phyloP scores from a whole-genome alignment of 2,113 vertebrate genomes.

The Crocuta crocuta region DNA sequence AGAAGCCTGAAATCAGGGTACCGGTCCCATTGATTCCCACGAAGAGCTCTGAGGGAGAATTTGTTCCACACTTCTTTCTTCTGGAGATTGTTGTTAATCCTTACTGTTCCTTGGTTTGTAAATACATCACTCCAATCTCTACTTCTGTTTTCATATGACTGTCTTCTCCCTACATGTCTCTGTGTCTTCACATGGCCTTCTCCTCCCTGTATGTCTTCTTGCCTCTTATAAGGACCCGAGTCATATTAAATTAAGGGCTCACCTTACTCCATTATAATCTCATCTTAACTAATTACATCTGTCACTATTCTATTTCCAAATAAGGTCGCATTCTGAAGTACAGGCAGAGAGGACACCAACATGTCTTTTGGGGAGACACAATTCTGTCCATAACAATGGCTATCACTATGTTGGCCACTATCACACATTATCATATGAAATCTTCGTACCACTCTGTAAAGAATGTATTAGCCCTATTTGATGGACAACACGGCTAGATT shows the following conservation, averaged over 20 bases:
- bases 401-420: not conserved
- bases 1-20: not conserved
- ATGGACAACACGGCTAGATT: not conserved
- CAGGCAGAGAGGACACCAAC: not conserved
- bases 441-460: not conserved
- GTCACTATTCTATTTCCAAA: not conserved
- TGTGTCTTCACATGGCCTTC: not conserved
- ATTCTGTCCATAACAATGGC: not conserved
- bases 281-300: not conserved
- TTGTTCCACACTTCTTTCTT: not conserved
- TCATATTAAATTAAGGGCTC: not conserved
- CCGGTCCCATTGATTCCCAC: not conserved
- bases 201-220: not conserved
- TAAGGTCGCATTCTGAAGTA: not conserved
- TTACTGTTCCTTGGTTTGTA: not conserved
- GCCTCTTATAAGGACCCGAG: not conserved
- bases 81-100: fast-evolving
- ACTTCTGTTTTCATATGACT: not conserved
- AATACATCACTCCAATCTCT: not conserved
- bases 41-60: not conserved
- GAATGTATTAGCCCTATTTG: not conserved
- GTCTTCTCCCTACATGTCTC: not conserved
- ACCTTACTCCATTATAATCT: not conserved
- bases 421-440: not conserved
- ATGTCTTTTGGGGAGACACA: not conserved